Percentiles rank a stretch among this genome's conserved stretches.
Conservation (phyloP, 64 coral and sea anemone species). For the Anthopleura sola region DNA sequence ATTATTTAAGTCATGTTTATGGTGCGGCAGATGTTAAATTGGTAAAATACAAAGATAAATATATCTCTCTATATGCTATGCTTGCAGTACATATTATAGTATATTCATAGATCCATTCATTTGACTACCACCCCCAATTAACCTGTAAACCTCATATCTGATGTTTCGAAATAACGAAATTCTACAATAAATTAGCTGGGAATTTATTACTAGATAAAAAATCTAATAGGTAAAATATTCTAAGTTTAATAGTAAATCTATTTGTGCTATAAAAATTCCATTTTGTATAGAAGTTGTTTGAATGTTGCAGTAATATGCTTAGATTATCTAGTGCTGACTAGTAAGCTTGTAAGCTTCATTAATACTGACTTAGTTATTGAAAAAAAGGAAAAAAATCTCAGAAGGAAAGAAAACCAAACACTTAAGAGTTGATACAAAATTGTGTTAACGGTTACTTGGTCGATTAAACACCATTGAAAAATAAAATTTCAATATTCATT, state of each 20-base stretch:
- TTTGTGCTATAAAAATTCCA: background rate
- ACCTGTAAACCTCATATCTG: too few species aligned
- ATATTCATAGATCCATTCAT: background rate
- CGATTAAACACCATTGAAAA: background rate
- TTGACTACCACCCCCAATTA: background rate
- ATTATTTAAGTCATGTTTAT: too few species aligned
- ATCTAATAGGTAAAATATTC: too few species aligned
- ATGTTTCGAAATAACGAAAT: too few species aligned
- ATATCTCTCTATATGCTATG: too few species aligned
- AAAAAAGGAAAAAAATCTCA: background rate
- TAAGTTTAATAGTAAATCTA: too few species aligned
- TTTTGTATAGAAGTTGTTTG: background rate
- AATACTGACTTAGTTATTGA: background rate
- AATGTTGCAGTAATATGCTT: background rate
- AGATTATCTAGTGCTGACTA: background rate
- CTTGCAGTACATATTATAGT: background rate
- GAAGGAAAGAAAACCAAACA: background rate
- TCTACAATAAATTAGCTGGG: too few species aligned
- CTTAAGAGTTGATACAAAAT: background rate
- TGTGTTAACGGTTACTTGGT: background rate
- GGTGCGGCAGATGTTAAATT: too few species aligned
- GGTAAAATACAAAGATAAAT: too few species aligned
- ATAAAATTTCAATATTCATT: background rate
- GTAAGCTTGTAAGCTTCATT: background rate
- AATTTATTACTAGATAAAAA: too few species aligned